phyloP scores from a whole-genome alignment of 2,797 vertebrate genomes.

The Tenualosa thibaudeaui region DNA sequence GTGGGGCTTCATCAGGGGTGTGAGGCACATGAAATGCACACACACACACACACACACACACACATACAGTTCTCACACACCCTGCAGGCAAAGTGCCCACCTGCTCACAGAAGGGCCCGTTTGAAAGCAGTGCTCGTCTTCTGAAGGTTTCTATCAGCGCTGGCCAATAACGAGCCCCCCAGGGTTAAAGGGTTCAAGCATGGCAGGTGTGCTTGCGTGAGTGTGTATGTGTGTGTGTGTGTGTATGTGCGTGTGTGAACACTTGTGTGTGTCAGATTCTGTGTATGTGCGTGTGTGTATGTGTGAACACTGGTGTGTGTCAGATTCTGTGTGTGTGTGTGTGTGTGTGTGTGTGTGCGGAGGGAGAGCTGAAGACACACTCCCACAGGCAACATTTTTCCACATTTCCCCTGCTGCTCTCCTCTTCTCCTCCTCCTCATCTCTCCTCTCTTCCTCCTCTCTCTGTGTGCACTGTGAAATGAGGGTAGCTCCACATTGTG shows the following conservation, averaged over 20 bases:
- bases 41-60: neutral
- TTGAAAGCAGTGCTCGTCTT: conserved; percentile 30
- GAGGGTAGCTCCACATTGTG: conserved; percentile 48
- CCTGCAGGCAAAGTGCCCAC: conserved; percentile 5
- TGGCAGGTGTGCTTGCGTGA: conserved; percentile 50
- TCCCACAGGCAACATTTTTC: conserved; percentile 18
- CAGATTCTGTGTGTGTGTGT: neutral
- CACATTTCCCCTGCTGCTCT: neutral
- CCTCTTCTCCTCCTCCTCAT: neutral
- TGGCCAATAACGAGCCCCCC: conserved; percentile 35
- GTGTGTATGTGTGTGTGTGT: neutral
- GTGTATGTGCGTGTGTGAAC: neutral
- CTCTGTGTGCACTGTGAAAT: conserved; percentile 47
- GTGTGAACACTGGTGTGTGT: neutral
- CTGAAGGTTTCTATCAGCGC: conserved; percentile 43
- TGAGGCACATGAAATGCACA: neutral
- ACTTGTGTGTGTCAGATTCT: too few species aligned
- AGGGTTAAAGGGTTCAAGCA: conserved; percentile 36
- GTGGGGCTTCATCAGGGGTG: neutral
- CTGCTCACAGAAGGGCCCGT: conserved; percentile 36
- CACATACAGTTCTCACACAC: neutral
- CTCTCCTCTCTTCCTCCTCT: neutral
- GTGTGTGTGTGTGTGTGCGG: neutral
- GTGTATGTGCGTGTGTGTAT: neutral
- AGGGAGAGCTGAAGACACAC: conserved; percentile 12